Evolutionary conservation across 2,797 vertebrate genomes (phyloP), one percentile per base, ranked within the genome.

Genomic region (Perodicticus potto): DNA sequence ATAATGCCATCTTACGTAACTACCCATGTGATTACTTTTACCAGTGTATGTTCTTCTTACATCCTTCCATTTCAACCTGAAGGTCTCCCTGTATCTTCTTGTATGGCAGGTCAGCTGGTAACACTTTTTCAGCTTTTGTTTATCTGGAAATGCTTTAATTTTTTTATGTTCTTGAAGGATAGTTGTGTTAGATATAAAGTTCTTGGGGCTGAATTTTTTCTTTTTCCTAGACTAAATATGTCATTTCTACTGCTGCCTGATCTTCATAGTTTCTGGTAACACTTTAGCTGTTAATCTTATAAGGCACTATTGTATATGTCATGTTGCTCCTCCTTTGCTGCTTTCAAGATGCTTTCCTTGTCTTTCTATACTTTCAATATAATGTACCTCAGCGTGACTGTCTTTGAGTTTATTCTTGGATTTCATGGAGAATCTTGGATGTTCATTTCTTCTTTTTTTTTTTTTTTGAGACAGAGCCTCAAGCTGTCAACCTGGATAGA

Each of bases 331-430:
- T 73, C 37, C 43, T 61, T 84, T 88, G 37, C 17, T 85, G 8
- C 65, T 80, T 90, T 85, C 37, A 78, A 6, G 20, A 67, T 93
- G 87, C 34, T 83, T 85, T 94, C 7, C 67, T 72, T 93, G 63
- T 14, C 20, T 72, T 92, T 90, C 67, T 76, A 14, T 13, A 67
- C 29, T 73, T 93, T 67, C n/a, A 82, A 72, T 85, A 23, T 57
- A 57, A 53, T 84, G 4, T 69, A 23, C 57, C 2, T 34, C 12
- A 34, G 10, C 2, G 11, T 84, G 40, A 13, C 63, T 88, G n/a
- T 95, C 27, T 89, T 77, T 92, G 74, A 89, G 49, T 74, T 94
- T 89, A 53, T 93, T 82, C 81, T 82, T 86, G n/a, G 76, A 93
- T 73, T 70, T 89, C 6, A 12, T 63, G 77, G 80, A 89, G 32